Evolutionary conservation across 1,140 invertebrate species (phyloP), one percentile per base, ranked within the genome.

Genomic region (Dendroctonus ponderosae): DNA sequence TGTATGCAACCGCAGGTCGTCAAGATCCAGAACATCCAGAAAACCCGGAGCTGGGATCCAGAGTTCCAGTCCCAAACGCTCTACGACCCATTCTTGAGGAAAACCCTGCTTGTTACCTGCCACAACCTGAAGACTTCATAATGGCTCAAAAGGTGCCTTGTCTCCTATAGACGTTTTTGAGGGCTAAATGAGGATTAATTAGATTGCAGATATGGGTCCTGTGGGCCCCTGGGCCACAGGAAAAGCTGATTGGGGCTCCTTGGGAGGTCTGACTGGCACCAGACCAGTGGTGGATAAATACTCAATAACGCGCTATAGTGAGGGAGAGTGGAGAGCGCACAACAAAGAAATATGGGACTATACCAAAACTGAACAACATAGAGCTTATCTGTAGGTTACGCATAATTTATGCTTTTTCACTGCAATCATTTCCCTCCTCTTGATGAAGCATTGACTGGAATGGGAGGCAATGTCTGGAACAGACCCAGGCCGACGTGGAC

Each of bases 241-340:
- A 6, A 83, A 85, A 57, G 82, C 87, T 0, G 86, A 88, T 75
- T 90, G 86, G 84, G 85, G 85, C 42, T 87, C 87, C 2, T 78
- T 86, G 38, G 82, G 80, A 14, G 86, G 82, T 5, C 78, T 90
- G 65, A 90, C 88, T 2, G 88, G 88, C 2, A 84, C 87, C 0
- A 81, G 88, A 68, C 89, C 89, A 0, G 82, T 85, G 0, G 87
- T 87, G 0, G 87, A 90, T 78, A 87, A 86, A 73, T 91, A 91
- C 74, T 88, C 88, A 0, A 82, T 90, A 14, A 88, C 88, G 8
- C 81, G 85, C 63, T 89, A 83, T 72, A 89, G 87, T 60, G 79
- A 86, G 0, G 83, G 81, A 0, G 87, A 91, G 78, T 90, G 89
- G 89, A 79, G 86, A 41, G 76, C 82, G 54, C 85, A 85, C 48